Evolutionary conservation across 2,797 vertebrate species (phyloP).

Genomic region (Morelia viridis): DNA sequence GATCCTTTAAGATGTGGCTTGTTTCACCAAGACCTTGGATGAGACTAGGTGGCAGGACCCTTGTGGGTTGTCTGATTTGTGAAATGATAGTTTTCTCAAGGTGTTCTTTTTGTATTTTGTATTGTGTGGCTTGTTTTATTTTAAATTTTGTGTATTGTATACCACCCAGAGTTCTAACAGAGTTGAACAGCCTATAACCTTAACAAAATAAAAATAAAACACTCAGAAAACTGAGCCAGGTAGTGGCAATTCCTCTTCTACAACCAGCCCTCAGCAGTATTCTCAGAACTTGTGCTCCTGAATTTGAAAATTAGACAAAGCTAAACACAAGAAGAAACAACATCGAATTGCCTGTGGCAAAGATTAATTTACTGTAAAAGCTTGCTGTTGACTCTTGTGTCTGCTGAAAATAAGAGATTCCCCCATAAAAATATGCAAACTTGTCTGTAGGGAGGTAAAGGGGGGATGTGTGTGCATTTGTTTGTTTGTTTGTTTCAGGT

Average conservation of each 20-base stretch:
- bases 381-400: neutral
- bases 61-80: neutral
- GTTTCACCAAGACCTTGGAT: neutral
- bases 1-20: neutral
- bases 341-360: conserved; percentile 34
- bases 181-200: neutral
- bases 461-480: neutral
- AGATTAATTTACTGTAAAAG: conserved; percentile 14
- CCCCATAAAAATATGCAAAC: neutral
- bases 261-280: conserved; percentile 21
- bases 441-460: neutral
- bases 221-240: neutral
- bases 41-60: neutral
- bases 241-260: neutral
- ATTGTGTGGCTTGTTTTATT: neutral
- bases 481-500: neutral
- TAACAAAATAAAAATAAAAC: neutral
- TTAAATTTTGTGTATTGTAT: neutral
- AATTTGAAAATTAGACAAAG: conserved; percentile 44
- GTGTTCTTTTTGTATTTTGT: neutral
- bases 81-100: neutral
- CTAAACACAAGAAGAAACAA: conserved; percentile 41
- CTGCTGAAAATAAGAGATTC: neutral
- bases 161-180: neutral
- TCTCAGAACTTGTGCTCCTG: conserved; percentile 33